These are phyloP conservation scores for Elgonia sp. DNA, from an alignment of 2,888 invertebrate species.

Conservation along the genomic window DNA sequence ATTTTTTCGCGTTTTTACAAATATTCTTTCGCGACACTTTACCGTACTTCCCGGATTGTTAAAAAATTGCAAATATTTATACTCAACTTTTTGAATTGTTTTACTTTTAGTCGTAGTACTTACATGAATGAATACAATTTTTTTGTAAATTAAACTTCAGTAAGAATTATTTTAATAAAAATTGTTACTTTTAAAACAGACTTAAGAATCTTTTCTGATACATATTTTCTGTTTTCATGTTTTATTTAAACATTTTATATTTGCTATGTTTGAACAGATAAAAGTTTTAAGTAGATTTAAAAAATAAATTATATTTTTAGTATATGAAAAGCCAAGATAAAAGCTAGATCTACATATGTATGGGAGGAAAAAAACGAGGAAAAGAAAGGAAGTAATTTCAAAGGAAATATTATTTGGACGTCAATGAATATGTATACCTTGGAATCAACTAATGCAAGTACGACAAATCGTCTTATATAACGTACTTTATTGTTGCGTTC, in stretches of 20 bases:
- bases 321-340: constrained; percentile 19
- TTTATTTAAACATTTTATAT: too few relatives aligned
- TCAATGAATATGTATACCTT: constrained; percentile 64
- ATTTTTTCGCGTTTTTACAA: constrained; percentile 37
- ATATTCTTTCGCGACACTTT: constrained; percentile 28
- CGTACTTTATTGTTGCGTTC: background rate
- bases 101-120: too few relatives aligned
- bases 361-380: constrained; percentile 52
- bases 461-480: constrained; percentile 40
- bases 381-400: constrained; percentile 59
- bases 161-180: too few relatives aligned
- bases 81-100: background rate
- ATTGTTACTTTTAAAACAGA: too few relatives aligned
- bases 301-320: too few relatives aligned
- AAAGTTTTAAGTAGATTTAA: too few relatives aligned
- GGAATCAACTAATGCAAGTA: constrained; percentile 26
- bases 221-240: too few relatives aligned
- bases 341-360: constrained; percentile 65
- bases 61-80: constrained; percentile 17
- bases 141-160: too few relatives aligned
- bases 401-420: constrained; percentile 38
- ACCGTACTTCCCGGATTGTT: constrained; percentile 11
- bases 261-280: too few relatives aligned
- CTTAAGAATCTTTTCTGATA: too few relatives aligned
- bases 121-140: too few relatives aligned